Evolutionary conservation across 2,113 vertebrate genomes (phyloP), one percentile per base, ranked within the genome.

Genomic region (Turdus rufiventris): DNA sequence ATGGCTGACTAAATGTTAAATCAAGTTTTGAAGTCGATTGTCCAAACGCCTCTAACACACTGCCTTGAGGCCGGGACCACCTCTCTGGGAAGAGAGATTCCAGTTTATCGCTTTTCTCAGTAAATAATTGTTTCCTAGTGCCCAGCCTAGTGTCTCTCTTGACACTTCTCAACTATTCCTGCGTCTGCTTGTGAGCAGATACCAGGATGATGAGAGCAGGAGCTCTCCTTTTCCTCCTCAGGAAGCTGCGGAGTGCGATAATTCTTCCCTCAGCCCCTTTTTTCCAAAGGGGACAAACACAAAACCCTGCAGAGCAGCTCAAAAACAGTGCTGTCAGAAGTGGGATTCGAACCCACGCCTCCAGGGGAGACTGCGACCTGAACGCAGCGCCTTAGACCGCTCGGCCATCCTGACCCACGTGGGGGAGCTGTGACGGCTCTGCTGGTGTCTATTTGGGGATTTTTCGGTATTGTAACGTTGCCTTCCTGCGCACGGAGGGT

Each of bases 311-410:
- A 3, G 7, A 2, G 1, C 31, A 5, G 24, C 4, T 10, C 7
- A 18, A 85, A 82, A 93, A 82, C 0, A 0, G 0, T 0, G 0
- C 0, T 93, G 85, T 93, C 91, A 95, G 94, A 10, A 93, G 94
- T 86, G 91, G 94, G 94, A 97, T 97, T 97, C 95, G 96, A 97
- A 97, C 97, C 97, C 97, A 97, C 96, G 95, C 91, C 96, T 97
- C 97, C 95, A 98, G 95, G 51, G 96, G 97, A 98, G 97, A 97
- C 97, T 97, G 97, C 96, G 96, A 97, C 97, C 97, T 98, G 96
- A 98, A 97, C 96, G 96, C 97, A 98, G 97, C 97, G 96, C 97
- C 98, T 98, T 98, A 98, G 98, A 98, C 97, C 97, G 96, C 97
- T 98, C 96, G 96, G 98, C 97, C 98, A 98, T 98, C 97, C 97